Evolutionary conservation across 2,797 vertebrate species (phyloP).

Genomic region (Sphaeramia orbicularis): DNA sequence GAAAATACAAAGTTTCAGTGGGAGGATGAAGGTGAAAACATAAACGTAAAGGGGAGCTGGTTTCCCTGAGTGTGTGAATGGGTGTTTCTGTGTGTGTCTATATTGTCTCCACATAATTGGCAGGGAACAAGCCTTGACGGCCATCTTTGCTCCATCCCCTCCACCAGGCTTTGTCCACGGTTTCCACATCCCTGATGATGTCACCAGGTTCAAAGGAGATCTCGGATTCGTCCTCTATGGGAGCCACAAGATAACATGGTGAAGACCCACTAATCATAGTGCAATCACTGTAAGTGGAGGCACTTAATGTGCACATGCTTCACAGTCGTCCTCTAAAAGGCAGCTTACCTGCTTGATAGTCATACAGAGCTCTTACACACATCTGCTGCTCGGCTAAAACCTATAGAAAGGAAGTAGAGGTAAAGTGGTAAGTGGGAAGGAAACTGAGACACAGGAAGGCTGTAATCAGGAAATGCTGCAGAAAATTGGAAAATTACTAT

Average conservation of each 20-base stretch:
- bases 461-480: constrained; percentile 45
- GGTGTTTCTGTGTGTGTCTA: constrained; percentile 55
- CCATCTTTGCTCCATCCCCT: constrained; percentile 87
- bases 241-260: constrained; percentile 69
- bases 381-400: constrained; percentile 72
- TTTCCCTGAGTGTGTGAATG: constrained; percentile 74
- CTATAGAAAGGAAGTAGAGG: constrained; percentile 42
- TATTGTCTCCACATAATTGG: constrained; percentile 87
- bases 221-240: constrained; percentile 86
- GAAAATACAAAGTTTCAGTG: constrained; percentile 68
- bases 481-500: background rate
- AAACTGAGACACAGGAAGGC: constrained; percentile 37
- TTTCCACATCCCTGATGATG: constrained; percentile 86
- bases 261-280: constrained; percentile 68
- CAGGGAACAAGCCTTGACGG: constrained; percentile 85
- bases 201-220: constrained; percentile 87
- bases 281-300: constrained; percentile 68
- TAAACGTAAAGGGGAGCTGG: constrained; percentile 60
- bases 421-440: constrained; percentile 20
- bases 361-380: constrained; percentile 84
- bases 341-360: constrained; percentile 87
- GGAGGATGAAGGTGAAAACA: constrained; percentile 69
- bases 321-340: constrained; percentile 63
- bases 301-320: constrained; percentile 62
- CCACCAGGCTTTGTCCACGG: constrained; percentile 87